Conservation (phyloP, 2,888 invertebrate species). For the Carcina quercana region DNA sequence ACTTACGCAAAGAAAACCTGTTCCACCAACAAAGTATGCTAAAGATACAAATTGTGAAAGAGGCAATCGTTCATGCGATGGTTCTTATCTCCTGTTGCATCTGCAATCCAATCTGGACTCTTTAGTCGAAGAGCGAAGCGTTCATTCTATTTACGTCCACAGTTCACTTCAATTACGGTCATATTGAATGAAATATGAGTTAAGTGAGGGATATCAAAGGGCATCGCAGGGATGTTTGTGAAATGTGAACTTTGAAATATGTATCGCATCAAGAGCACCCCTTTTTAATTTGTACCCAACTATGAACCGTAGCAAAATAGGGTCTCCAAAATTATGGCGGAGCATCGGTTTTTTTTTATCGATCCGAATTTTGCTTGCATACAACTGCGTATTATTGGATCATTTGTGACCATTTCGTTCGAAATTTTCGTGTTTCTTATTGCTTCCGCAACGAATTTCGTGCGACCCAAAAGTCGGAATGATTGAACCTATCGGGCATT, state of each 20-base stretch:
- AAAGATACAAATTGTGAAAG: slow-evolving; percentile 73
- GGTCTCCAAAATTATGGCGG: slow-evolving; percentile 39
- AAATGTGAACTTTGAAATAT: slow-evolving; percentile 70
- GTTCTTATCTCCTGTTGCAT: slow-evolving; percentile 40
- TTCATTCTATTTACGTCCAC: slow-evolving; percentile 43
- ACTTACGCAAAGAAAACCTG: slow-evolving; percentile 65
- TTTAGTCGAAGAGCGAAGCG: slow-evolving; percentile 40
- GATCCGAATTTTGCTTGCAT: slow-evolving; percentile 40
- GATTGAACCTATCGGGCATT: slow-evolving; percentile 70
- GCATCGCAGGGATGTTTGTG: slow-evolving; percentile 62
- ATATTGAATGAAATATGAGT: slow-evolving; percentile 73
- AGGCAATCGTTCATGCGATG: slow-evolving; percentile 65
- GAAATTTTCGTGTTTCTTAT: slow-evolving; percentile 71
- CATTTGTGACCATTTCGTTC: slow-evolving; percentile 53
- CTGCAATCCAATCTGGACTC: slow-evolving; percentile 46
- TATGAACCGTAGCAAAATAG: slow-evolving; percentile 59
- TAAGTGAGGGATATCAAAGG: slow-evolving; percentile 73
- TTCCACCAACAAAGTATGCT: slow-evolving; percentile 64
- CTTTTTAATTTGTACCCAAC: slow-evolving; percentile 71
- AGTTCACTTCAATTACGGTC: slow-evolving; percentile 68
- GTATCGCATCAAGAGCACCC: slow-evolving; percentile 59
- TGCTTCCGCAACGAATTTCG: slow-evolving; percentile 74
- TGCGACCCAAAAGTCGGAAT: slow-evolving; percentile 69
- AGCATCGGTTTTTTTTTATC: slow-evolving; percentile 32
- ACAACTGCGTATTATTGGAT: slow-evolving; percentile 46